Evolutionary conservation across 2,113 vertebrate species (phyloP), one percentile per base, ranked within the genome.

Genomic region (Passer montanus): DNA sequence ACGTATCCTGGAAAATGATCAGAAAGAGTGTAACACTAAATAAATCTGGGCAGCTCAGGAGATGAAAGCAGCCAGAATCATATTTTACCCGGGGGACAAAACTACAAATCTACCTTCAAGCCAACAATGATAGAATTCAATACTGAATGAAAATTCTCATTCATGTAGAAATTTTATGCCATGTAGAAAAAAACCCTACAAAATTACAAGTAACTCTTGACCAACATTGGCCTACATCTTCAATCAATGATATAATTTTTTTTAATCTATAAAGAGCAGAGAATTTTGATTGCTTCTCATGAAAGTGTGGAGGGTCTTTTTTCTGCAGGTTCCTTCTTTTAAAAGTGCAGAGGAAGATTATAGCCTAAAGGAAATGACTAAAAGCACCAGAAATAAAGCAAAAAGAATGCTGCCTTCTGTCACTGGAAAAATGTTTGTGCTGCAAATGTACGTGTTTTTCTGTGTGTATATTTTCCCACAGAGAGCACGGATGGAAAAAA

Each of bases 81-180:
- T 62, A 84, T 96, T 95, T 93, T 69, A 85, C 66, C 68, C 43
- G 13, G 35, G 46, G 69, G 63, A 95, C 47, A 94, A 88, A 83
- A 91, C 83, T 89, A 69, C 56, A 62, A 88, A 86, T 66, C 80
- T 80, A 47, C 69, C 94, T 96, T 95, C 83, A 91, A 91, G 89
- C 77, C 69, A 62, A n/a, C 33, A 58, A 59, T 89, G 79, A 89
- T 49, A 89, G 75, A 95, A 90, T 62, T 87, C 58, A 93, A 83
- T 62, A 66, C 78, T 94, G 93, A 93, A 87, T 87, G 72, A 93
- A 97, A 97, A 90, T 47, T 87, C 86, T 95, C 69, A 94, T 97
- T 97, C 39, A 84, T 93, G 14, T 4, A 8, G 7, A 73, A 88
- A 73, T 88, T 85, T 59, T 92, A 83, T 39, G 13, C 27, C 6